Percentiles rank a stretch among this genome's conserved stretches.
Evolutionary conservation across 2,888 invertebrate genomes (phyloP).

Genomic region (Aspidiotus destructor): DNA sequence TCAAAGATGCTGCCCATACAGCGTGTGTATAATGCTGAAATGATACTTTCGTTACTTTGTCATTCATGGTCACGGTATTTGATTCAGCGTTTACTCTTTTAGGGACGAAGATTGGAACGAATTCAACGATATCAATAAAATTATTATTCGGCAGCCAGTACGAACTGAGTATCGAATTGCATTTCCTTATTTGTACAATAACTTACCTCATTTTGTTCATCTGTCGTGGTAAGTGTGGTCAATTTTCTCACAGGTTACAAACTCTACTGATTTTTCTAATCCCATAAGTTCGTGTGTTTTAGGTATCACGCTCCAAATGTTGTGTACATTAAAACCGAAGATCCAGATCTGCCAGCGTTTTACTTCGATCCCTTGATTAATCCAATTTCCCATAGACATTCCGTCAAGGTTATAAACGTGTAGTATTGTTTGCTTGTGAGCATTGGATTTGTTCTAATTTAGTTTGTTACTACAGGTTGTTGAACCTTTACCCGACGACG

Average conservation of each 20-base stretch:
- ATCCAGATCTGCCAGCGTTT: slow-evolving; percentile 98
- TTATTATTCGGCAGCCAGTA: slow-evolving; percentile 96
- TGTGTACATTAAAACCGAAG: slow-evolving; percentile 99
- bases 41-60: neutral
- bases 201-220: slow-evolving; percentile 96
- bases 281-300: slow-evolving; percentile 1
- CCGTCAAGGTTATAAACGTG: slow-evolving; percentile 53
- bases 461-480: slow-evolving; percentile 45
- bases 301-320: slow-evolving; percentile 99
- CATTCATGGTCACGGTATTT: neutral
- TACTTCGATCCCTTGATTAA: slow-evolving; percentile 99
- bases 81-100: slow-evolving; percentile 37
- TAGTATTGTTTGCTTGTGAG: neutral
- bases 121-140: slow-evolving; percentile 99
- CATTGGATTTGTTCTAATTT: neutral
- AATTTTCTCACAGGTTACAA: neutral
- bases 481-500: slow-evolving; percentile 85
- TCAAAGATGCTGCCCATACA: slow-evolving; percentile 93
- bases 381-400: slow-evolving; percentile 91
- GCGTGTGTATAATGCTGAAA: slow-evolving; percentile 50
- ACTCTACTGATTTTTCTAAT: neutral
- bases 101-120: slow-evolving; percentile 99
- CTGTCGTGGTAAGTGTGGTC: slow-evolving; percentile 76
- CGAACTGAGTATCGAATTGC: slow-evolving; percentile 98
- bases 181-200: slow-evolving; percentile 98